Conservation (phyloP, 2,888 invertebrate genomes). For the Drosophila stalkeri region DNA sequence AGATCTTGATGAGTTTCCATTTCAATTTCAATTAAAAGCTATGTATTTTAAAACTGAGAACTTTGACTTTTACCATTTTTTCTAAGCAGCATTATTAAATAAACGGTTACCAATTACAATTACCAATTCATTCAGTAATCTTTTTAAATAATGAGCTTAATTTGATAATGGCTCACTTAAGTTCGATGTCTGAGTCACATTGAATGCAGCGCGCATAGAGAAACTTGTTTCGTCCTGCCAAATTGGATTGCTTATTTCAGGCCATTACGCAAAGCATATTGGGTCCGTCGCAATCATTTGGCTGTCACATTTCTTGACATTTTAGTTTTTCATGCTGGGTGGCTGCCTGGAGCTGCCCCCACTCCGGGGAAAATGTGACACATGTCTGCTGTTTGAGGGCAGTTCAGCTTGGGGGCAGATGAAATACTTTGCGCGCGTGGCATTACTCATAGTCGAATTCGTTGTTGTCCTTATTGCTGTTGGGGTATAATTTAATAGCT, state of each 20-base stretch:
- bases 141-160: neutral
- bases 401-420: neutral
- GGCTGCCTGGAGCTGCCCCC: neutral
- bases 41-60: too few species aligned
- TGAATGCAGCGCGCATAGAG: neutral
- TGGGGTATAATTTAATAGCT: constrained; percentile 69
- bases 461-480: constrained; percentile 20
- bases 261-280: constrained; percentile 45
- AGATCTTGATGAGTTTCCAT: too few species aligned
- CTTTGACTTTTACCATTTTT: neutral
- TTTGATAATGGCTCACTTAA: constrained; percentile 15
- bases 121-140: neutral
- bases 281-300: constrained; percentile 72
- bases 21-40: too few species aligned
- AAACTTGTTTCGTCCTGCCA: constrained; percentile 3
- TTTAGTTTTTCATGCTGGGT: constrained; percentile 67
- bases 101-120: neutral
- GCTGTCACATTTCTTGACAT: constrained; percentile 78
- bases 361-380: constrained; percentile 27
- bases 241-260: constrained; percentile 34
- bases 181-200: neutral
- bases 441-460: constrained; percentile 57
- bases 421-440: constrained; percentile 41
- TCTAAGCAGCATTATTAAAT: neutral
- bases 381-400: constrained; percentile 14